phyloP scores from a whole-genome alignment of 2,888 invertebrate genomes.

The Hirudinaria manillensis region DNA sequence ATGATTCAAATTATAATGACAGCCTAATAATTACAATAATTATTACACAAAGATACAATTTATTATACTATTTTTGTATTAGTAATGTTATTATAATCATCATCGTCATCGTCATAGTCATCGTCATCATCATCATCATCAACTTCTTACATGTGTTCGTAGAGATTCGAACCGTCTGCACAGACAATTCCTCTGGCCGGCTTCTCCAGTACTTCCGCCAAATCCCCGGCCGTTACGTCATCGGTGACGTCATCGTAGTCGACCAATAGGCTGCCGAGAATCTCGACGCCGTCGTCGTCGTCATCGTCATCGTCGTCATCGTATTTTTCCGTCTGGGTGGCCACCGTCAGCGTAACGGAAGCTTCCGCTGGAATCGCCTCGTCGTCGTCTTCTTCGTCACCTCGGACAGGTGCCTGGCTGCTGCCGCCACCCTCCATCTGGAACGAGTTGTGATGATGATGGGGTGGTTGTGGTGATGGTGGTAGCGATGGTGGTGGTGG shows the following conservation, averaged over 20 bases:
- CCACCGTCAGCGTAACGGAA: background rate
- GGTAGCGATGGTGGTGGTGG: background rate
- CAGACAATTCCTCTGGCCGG: background rate
- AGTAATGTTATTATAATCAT: background rate
- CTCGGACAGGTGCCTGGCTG: too few relatives aligned
- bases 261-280: slow-evolving; percentile 8
- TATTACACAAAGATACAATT: background rate
- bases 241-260: slow-evolving; percentile 21
- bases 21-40: background rate
- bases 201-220: too few relatives aligned
- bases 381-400: too few relatives aligned
- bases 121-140: background rate
- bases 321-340: slow-evolving; percentile 12
- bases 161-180: background rate
- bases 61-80: background rate
- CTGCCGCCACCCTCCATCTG: too few relatives aligned
- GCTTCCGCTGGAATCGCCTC: background rate
- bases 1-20: slow-evolving; percentile 11
- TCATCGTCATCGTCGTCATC: background rate
- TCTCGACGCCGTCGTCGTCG: background rate
- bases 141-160: background rate
- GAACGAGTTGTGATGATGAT: background rate
- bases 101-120: background rate
- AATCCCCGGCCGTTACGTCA: slow-evolving; percentile 16
- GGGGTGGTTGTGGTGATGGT: background rate